These are phyloP conservation scores for Tragelaphus buxtoni DNA, from an alignment of 2,113 vertebrate species.

Conservation along the genomic window DNA sequence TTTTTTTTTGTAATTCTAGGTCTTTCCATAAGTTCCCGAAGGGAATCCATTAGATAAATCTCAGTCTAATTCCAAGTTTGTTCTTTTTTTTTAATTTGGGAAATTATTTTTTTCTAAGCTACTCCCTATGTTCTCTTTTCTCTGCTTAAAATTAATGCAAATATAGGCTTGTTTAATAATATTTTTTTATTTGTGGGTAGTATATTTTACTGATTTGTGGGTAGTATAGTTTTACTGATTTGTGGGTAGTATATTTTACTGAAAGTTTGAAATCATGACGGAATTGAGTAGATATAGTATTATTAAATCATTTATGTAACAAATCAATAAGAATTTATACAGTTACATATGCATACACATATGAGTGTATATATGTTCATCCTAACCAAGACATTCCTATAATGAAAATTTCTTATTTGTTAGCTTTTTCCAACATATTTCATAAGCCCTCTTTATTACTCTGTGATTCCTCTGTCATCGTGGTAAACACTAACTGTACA, in stretches of 20 bases:
- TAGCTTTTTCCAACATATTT: background rate
- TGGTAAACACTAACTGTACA: background rate
- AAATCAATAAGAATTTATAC: background rate
- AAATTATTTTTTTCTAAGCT: background rate
- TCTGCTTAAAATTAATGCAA: background rate
- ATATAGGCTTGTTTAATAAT: background rate
- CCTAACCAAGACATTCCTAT: background rate
- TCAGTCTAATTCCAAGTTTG: background rate
- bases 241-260: background rate
- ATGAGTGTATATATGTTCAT: background rate
- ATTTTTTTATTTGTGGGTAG: too few species aligned
- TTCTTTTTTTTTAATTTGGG: background rate
- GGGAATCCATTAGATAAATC: background rate
- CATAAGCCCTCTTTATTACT: background rate
- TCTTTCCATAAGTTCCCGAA: background rate
- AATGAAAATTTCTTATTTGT: background rate
- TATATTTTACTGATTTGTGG: too few species aligned
- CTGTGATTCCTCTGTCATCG: background rate
- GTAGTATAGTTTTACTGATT: background rate
- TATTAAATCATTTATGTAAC: background rate
- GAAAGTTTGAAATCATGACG: background rate
- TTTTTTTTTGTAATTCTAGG: background rate
- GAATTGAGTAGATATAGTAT: background rate
- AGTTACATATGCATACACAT: background rate
- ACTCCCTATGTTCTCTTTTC: background rate